Evolutionary conservation across 2,113 vertebrate species (phyloP), one percentile per base, ranked within the genome.

Genomic region (Mormyrus lacerda): DNA sequence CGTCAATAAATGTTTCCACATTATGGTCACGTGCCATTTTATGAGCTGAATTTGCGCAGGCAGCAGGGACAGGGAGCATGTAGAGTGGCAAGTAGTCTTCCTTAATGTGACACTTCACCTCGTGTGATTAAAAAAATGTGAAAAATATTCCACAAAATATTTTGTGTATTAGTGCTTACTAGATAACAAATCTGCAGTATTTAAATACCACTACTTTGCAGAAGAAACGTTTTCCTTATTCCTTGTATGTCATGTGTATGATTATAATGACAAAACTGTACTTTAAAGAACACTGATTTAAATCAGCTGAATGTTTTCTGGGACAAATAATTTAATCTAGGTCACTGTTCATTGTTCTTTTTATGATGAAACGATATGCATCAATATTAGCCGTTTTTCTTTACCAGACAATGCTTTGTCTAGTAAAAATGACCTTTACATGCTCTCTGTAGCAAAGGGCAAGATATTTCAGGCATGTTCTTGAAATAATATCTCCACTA

Each of bases 361-460:
- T 85, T 89, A 48, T 50, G 42, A 92, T 89, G 76, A 91, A 90
- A 90, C 90, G 92, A 93, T 73, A 87, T 27, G 69, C 87, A 88
- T 85, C 88, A 85, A 90, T 89, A 89, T 90, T 90, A 91, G 83
- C 88, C 88, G 88, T 79, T 79, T 79, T 69, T 69, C 90, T 84
- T 90, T 89, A 88, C 88, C 91, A 89, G 89, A 91, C 2, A 91
- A 11, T 84, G 31, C 35, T 13, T 82, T 83, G 11, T 86, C 39
- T 83, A 73, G 87, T 88, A 55, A 83, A 48, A 92, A 93, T 94
- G 92, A 93, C 95, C 95, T 96, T 95, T 95, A 89, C 92, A n/a
- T 90, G 91, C 86, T 58, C 88, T 73, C 79, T 88, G 88, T 91
- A 92, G 89, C 91, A 94, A 95, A 95, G 94, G 94, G 92, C 93